Evolutionary conservation across 2,888 invertebrate species (phyloP).

Genomic region (Pollenia amentaria): DNA sequence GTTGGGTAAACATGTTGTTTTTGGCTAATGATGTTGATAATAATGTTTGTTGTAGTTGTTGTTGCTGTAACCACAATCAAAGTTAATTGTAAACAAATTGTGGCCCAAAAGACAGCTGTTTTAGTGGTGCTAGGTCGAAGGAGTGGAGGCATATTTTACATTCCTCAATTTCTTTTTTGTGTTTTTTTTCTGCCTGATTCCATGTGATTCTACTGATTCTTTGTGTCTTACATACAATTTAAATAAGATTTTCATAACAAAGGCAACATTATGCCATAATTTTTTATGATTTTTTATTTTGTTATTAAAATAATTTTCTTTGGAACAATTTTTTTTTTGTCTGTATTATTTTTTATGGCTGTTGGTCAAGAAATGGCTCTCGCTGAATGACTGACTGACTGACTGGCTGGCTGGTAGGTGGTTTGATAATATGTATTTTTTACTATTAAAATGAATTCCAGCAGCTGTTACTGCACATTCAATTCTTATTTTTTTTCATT

Average conservation of each 20-base stretch:
- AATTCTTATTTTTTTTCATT: conserved; percentile 30
- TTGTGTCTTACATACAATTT: conserved; percentile 19
- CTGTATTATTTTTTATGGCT: not conserved
- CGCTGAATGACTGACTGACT: not conserved
- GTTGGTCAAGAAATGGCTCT: not conserved
- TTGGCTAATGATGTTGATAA: not conserved
- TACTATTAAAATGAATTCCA: not conserved
- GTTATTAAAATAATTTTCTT: conserved; percentile 1
- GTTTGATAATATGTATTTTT: not conserved
- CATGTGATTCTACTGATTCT: not conserved
- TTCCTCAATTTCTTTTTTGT: not conserved
- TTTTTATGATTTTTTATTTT: conserved; percentile 5
- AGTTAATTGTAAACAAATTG: conserved; percentile 58
- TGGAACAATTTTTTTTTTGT: not conserved
- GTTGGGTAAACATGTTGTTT: not conserved
- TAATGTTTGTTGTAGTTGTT: not conserved
- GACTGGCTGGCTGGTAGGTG: not conserved
- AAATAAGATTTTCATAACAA: conserved; percentile 10
- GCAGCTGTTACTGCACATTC: conserved; percentile 39
- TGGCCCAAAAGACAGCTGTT: conserved; percentile 15
- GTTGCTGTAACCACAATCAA: conserved; percentile 48
- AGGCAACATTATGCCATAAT: conserved; percentile 13
- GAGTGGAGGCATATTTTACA: not conserved
- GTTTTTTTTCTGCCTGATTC: too few relatives aligned
- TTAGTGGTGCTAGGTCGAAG: too few relatives aligned